Percentiles rank a stretch among this genome's conserved stretches.
phyloP scores from a whole-genome alignment of 2,888 invertebrate genomes.

The Lapara coniferarum region DNA sequence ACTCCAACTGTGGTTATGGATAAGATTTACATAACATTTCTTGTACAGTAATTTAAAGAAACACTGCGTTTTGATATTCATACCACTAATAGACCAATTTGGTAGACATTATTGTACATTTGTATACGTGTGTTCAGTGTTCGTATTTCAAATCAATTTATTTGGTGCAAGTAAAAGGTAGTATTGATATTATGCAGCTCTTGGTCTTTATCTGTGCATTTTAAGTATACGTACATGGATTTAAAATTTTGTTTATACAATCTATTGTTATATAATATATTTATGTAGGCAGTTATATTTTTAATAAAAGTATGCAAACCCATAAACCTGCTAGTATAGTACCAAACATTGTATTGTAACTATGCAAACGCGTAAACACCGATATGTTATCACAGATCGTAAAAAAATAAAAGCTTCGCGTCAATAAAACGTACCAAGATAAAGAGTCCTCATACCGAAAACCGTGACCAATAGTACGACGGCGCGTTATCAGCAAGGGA shows the following conservation, averaged over 20 bases:
- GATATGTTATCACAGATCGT: constrained; percentile 63
- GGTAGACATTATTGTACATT: background rate
- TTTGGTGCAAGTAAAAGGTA: background rate
- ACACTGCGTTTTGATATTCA: constrained; percentile 9
- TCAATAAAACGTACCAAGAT: constrained; percentile 66
- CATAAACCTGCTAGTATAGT: constrained; percentile 5
- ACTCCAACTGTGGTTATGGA: constrained; percentile 27
- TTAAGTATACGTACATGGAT: too few species aligned
- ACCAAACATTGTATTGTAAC: constrained; percentile 23
- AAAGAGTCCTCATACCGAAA: constrained; percentile 73
- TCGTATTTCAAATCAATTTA: background rate
- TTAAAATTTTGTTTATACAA: too few species aligned
- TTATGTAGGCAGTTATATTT: background rate
- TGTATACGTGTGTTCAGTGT: constrained; percentile 3
- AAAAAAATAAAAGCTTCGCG: constrained; percentile 62
- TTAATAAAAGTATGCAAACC: constrained; percentile 24
- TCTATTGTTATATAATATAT: too few species aligned
- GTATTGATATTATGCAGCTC: too few species aligned
- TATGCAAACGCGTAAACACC: constrained; percentile 35
- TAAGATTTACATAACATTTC: constrained; percentile 24
- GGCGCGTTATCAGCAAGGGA: constrained; percentile 64
- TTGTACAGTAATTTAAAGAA: constrained; percentile 22
- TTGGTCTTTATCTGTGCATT: too few species aligned
- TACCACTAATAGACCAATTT: constrained; percentile 17
- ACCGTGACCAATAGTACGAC: constrained; percentile 71